Percentiles rank a stretch among this genome's conserved stretches.
Evolutionary conservation across 2,797 vertebrate species (phyloP).

Genomic region (Tangara arthus): DNA sequence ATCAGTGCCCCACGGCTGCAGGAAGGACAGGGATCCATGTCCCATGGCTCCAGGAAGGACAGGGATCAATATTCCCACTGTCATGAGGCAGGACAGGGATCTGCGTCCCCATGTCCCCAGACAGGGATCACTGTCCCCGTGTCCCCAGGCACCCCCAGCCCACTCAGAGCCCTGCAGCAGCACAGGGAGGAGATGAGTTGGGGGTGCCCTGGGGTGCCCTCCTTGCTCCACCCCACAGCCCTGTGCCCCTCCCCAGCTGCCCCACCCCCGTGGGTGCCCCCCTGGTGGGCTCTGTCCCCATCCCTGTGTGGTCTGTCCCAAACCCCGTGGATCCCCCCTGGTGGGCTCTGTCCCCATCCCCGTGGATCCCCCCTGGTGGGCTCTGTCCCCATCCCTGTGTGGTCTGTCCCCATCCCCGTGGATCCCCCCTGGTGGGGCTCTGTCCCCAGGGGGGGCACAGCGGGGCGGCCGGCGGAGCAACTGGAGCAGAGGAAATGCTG

Average conservation of each 20-base stretch:
- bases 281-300: not conserved
- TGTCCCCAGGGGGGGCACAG: not conserved
- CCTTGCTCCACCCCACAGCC: not conserved
- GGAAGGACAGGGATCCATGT: not conserved
- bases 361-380: too few relatives aligned
- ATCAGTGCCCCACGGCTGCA: not conserved
- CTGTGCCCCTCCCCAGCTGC: fast-evolving
- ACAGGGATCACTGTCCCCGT: fast-evolving
- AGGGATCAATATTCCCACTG: not conserved
- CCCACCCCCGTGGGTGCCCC: not conserved
- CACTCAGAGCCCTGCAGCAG: not conserved
- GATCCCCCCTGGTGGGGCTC: fast-evolving
- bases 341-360: too few relatives aligned
- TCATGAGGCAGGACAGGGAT: not conserved
- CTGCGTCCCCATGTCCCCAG: not conserved
- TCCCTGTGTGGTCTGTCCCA: too few relatives aligned
- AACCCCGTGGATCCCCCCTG: too few relatives aligned
- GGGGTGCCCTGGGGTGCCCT: fast-evolving
- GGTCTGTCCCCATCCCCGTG: not conserved
- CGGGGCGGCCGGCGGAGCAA: not conserved
- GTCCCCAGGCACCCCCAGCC: not conserved
- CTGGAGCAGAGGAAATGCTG: slow-evolving; percentile 53
- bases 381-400: not conserved
- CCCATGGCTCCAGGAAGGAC: too few relatives aligned
- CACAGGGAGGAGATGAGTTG: not conserved